Conservation (phyloP, 2,797 vertebrate species). For the Anniella stebbinsi region DNA sequence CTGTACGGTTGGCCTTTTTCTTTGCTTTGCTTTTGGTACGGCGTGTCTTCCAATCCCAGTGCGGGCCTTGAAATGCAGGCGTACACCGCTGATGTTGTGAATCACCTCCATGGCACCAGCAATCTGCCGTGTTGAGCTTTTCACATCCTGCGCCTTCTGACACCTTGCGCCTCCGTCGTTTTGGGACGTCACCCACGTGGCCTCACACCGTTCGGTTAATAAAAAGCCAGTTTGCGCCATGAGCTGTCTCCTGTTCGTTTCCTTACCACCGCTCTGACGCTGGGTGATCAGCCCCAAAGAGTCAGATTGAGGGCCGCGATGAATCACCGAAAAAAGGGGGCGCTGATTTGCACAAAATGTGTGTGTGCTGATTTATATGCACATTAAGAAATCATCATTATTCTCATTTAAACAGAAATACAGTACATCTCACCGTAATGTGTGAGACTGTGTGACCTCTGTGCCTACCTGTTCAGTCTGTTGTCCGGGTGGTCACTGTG, state of each 20-base stretch:
- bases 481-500: neutral
- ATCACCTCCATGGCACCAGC: conserved; percentile 37
- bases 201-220: neutral
- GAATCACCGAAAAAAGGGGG: neutral
- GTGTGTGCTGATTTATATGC: neutral
- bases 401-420: neutral
- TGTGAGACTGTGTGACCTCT: neutral
- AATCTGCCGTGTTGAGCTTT: conserved; percentile 6
- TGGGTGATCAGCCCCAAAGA: neutral
- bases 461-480: neutral
- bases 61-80: conserved; percentile 68
- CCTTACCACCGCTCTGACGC: neutral
- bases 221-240: neutral
- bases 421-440: neutral
- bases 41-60: conserved; percentile 47
- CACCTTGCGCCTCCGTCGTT: neutral
- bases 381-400: neutral
- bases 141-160: conserved; percentile 64
- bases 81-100: conserved; percentile 46
- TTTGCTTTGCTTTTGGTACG: conserved; percentile 45
- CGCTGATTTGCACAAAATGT: neutral
- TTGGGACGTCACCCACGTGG: neutral
- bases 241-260: neutral
- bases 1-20: conserved; percentile 31
- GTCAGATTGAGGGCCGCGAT: no score